Evolutionary conservation across 92 coral and sea anemone genomes (phyloP).

Genomic region (Epizoanthus illoricatus): DNA sequence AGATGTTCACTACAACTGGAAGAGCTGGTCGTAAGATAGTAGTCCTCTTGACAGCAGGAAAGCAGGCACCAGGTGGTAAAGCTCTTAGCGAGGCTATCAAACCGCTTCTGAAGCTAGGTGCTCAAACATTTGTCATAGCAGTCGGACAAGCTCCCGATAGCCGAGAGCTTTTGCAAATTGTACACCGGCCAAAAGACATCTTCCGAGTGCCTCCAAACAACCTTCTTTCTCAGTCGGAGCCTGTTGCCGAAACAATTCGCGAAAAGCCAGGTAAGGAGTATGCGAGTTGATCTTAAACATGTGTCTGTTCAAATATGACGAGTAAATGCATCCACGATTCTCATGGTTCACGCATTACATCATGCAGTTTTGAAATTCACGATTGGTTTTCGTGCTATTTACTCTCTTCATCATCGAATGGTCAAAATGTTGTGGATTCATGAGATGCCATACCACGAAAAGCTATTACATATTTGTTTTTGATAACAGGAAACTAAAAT

Average conservation of each 20-base stretch:
- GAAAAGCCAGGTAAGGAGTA: conserved; percentile 19
- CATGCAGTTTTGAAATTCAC: too few species aligned
- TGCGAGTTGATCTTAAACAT: too few species aligned
- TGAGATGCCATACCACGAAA: too few species aligned
- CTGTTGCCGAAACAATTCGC: conserved; percentile 16
- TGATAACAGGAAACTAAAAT: too few species aligned
- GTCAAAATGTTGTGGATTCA: too few species aligned
- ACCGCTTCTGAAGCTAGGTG: conserved; percentile 66
- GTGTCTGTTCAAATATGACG: too few species aligned
- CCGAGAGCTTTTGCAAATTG: conserved; percentile 59
- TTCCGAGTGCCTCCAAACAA: conserved; percentile 22
- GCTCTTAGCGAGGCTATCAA: conserved; percentile 47
- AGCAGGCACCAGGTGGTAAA: conserved; percentile 40
- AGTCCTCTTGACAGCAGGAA: conserved; percentile 72
- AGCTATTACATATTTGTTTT: too few species aligned
- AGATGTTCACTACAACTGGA: conserved; percentile 48
- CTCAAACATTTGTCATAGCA: conserved; percentile 65
- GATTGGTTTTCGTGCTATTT: too few species aligned
- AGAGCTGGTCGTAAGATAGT: conserved; percentile 71
- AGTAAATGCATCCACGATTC: too few species aligned
- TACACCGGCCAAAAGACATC: conserved; percentile 31
- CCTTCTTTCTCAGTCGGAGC: conserved; percentile 12
- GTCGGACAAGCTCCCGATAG: conserved; percentile 56
- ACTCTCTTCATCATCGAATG: too few species aligned
- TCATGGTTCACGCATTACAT: too few species aligned